phyloP scores from a whole-genome alignment of 2,113 vertebrate species.

The Oryzias curvinotus region DNA sequence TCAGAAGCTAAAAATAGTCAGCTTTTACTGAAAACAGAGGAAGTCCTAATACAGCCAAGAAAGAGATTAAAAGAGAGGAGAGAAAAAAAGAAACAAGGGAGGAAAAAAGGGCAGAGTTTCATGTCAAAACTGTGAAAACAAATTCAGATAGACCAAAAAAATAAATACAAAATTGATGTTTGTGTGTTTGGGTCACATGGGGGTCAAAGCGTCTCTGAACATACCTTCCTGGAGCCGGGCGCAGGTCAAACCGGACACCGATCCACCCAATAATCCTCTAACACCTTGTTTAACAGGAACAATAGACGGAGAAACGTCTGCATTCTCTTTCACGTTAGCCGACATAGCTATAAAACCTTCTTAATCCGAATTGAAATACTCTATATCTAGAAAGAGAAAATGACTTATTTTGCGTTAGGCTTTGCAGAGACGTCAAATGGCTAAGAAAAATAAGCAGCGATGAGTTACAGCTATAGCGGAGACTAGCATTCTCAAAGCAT shows the following conservation, averaged over 20 bases:
- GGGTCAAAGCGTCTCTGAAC: constrained; percentile 29
- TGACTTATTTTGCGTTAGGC: too few relatives aligned
- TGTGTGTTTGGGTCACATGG: constrained; percentile 12
- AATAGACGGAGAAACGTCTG: neutral
- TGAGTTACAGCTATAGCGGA: too few relatives aligned
- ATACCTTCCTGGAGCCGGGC: constrained; percentile 43
- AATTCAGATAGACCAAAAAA: neutral
- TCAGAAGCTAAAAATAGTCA: constrained; percentile 48
- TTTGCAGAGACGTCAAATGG: too few relatives aligned
- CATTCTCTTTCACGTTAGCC: too few relatives aligned
- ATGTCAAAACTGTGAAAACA: neutral
- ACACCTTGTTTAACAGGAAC: neutral
- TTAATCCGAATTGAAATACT: too few relatives aligned
- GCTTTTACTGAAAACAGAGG: constrained; percentile 32
- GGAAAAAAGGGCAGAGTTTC: neutral
- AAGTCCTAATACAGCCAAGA: constrained; percentile 26
- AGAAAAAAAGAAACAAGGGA: neutral
- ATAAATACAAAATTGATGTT: neutral
- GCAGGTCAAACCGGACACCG: constrained; percentile 39
- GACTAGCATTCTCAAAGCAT: too few relatives aligned
- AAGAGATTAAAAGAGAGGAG: constrained; percentile 10
- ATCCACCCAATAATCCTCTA: neutral
- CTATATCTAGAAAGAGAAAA: too few relatives aligned
- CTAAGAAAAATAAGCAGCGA: too few relatives aligned
- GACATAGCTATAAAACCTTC: too few relatives aligned